Conservation (phyloP, 2,888 invertebrate genomes). For the Sinodicranocentrus sp. region DNA sequence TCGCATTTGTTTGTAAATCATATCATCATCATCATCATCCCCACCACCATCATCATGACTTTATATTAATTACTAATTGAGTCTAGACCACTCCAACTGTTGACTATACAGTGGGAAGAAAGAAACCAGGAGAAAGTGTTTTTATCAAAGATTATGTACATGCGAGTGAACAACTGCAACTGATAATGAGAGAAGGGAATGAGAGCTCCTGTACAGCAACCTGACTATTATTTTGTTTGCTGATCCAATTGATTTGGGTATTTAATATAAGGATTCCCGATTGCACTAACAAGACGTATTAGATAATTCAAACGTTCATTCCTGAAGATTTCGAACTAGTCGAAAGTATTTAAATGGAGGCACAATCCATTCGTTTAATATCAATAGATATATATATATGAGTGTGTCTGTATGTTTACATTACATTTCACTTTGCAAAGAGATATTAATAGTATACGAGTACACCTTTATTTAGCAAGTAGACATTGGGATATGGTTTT, state of each 20-base stretch:
- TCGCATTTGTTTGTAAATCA: not conserved
- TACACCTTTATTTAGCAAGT: no score
- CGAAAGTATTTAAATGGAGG: no score
- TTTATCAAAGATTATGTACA: no score
- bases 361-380: no score
- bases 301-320: not conserved
- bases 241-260: slow-evolving; percentile 47
- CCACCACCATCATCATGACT: slow-evolving; percentile 8
- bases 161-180: not conserved
- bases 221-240: slow-evolving; percentile 26
- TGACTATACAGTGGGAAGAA: slow-evolving; percentile 6
- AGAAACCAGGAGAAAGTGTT: slow-evolving; percentile 35
- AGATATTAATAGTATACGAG: no score
- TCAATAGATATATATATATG: no score
- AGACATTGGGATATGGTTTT: no score
- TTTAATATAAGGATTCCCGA: not conserved
- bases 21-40: slow-evolving; percentile 15
- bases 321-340: not conserved
- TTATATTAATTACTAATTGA: slow-evolving; percentile 42
- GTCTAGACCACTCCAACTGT: not conserved
- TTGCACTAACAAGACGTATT: not conserved
- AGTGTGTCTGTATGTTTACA: no score
- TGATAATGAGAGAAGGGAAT: not conserved
- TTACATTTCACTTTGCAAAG: no score
- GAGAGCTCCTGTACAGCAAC: not conserved